Conservation (phyloP, 2,888 invertebrate species). For the Idaea aversata region DNA sequence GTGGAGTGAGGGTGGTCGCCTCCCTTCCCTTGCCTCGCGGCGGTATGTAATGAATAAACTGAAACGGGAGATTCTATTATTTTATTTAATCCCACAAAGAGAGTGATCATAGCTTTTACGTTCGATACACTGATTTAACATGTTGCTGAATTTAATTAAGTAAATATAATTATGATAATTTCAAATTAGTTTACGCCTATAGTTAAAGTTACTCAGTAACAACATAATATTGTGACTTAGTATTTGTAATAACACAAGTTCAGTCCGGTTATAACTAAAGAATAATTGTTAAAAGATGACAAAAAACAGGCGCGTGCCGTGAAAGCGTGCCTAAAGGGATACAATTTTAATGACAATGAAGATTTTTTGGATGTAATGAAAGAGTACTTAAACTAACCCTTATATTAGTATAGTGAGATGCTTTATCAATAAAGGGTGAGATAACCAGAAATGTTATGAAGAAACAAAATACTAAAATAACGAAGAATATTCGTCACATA, state of each 20-base stretch:
- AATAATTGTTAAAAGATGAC: not conserved
- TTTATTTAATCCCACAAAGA: conserved; percentile 74
- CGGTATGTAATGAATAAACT: conserved; percentile 79
- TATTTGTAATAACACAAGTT: not conserved
- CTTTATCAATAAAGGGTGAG: conserved; percentile 11
- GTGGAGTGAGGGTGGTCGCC: conserved; percentile 53
- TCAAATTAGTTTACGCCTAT: too few species aligned
- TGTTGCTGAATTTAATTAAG: conserved; percentile 21
- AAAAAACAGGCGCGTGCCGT: conserved; percentile 20
- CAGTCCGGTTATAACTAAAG: not conserved
- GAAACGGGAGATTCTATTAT: conserved; percentile 70
- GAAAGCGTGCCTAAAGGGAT: conserved; percentile 22
- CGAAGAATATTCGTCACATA: conserved; percentile 42
- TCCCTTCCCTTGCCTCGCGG: conserved; percentile 48
- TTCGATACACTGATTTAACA: conserved; percentile 49
- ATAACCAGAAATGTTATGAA: conserved; percentile 21
- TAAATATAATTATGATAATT: too few species aligned
- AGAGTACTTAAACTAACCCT: not conserved
- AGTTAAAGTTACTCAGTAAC: too few species aligned
- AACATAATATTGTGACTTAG: not conserved
- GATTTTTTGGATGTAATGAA: conserved; percentile 14
- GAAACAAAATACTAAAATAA: conserved; percentile 26
- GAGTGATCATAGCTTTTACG: conserved; percentile 64
- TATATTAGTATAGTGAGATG: conserved; percentile 3
- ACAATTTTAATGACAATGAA: conserved; percentile 20